A percentile compares a stretch with the other conserved stretches of the same genome.
These are phyloP conservation scores for Pollicipes pollicipes DNA, from an alignment of 1,140 invertebrate species.

Conservation along the genomic window DNA sequence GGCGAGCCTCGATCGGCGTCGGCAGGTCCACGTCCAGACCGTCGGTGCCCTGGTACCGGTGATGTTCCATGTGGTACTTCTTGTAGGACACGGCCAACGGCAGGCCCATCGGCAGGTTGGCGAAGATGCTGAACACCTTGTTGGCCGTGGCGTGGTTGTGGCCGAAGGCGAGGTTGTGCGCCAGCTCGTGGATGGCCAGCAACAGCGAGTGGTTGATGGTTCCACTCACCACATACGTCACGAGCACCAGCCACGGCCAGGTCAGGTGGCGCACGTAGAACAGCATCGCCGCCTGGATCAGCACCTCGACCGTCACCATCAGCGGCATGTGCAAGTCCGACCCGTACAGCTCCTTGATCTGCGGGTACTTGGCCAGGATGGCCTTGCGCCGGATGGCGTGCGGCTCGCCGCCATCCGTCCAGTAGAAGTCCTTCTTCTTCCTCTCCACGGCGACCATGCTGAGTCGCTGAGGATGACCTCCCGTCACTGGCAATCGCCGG, in stretches of 20 bases:
- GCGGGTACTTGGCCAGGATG: conserved; percentile 86
- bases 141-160: conserved; percentile 68
- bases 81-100: conserved; percentile 92
- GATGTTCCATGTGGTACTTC: conserved; percentile 95
- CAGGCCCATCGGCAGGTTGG: conserved; percentile 85
- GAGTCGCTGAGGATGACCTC: background rate
- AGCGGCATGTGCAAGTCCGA: conserved; percentile 82
- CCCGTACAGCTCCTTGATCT: conserved; percentile 88
- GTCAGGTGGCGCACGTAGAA: conserved; percentile 58
- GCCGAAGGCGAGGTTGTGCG: conserved; percentile 93
- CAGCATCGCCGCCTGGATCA: conserved; percentile 56
- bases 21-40: conserved; percentile 88
- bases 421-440: conserved; percentile 57
- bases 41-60: conserved; percentile 91
- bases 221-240: conserved; percentile 83
- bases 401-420: conserved; percentile 92
- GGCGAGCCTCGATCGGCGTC: conserved; percentile 69
- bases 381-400: conserved; percentile 82
- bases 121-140: conserved; percentile 78
- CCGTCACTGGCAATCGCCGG: too few species aligned
- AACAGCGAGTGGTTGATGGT: conserved; percentile 94
- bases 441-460: background rate
- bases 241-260: conserved; percentile 50
- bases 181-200: conserved; percentile 84
- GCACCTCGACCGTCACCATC: conserved; percentile 63